Percentiles rank a stretch among this genome's conserved stretches.
phyloP scores from a whole-genome alignment of 2,888 invertebrate species.

The Eupithecia subfuscata region DNA sequence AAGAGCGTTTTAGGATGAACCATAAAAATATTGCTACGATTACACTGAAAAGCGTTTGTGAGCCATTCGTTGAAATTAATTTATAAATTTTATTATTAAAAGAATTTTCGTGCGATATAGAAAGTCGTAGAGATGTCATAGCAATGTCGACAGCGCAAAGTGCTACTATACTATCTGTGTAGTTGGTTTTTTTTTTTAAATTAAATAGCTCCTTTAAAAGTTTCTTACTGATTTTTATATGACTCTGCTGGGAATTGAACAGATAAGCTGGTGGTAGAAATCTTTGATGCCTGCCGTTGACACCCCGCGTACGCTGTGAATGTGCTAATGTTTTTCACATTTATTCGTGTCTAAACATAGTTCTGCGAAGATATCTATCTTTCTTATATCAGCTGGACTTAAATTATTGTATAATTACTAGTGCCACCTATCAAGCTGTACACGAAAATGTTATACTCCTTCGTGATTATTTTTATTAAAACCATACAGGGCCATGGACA shows the following conservation, averaged over 20 bases:
- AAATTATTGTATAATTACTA: no score
- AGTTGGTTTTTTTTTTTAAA: no score
- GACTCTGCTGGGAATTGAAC: neutral
- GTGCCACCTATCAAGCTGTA: no score
- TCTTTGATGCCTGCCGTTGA: neutral
- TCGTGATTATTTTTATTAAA: no score
- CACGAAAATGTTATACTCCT: no score
- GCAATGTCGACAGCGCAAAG: neutral
- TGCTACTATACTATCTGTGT: neutral
- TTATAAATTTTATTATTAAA: neutral
- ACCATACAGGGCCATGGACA: no score
- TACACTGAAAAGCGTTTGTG: neutral
- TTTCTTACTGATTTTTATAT: neutral
- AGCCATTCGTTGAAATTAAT: neutral
- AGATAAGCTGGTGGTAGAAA: neutral
- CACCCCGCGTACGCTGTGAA: neutral
- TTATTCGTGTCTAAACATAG: neutral
- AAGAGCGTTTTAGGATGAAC: neutral
- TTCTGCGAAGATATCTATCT: neutral
- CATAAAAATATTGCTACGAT: neutral
- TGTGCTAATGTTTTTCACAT: neutral
- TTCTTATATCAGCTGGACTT: neutral
- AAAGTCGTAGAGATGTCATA: neutral
- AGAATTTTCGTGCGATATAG: neutral
- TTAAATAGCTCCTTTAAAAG: neutral